Conservation (phyloP, 2,888 invertebrate species). For the Mactromeris polynyma region DNA sequence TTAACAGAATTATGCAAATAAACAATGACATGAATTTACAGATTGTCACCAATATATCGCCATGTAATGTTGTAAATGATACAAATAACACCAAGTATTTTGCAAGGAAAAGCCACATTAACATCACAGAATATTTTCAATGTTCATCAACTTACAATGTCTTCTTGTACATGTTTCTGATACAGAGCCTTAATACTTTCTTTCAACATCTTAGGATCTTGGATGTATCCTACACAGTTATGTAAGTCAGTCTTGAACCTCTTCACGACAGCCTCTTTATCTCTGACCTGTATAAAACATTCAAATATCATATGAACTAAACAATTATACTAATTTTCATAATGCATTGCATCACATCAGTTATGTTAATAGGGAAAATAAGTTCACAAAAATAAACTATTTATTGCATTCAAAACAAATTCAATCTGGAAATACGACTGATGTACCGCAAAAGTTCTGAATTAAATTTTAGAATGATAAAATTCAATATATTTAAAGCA, state of each 20-base stretch:
- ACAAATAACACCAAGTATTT: not conserved
- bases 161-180: conserved; percentile 87
- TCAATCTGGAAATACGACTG: too few relatives aligned
- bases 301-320: not conserved
- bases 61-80: not conserved
- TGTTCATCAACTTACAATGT: conserved; percentile 85
- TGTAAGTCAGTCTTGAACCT: conserved; percentile 94
- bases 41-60: not conserved
- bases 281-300: conserved; percentile 81
- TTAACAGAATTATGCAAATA: not conserved
- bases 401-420: not conserved
- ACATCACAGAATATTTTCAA: not conserved
- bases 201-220: conserved; percentile 91
- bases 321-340: not conserved
- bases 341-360: not conserved
- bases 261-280: conserved; percentile 89
- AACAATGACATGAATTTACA: not conserved
- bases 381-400: too few relatives aligned
- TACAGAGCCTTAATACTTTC: conserved; percentile 88
- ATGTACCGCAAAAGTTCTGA: not conserved
- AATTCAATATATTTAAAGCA: not conserved
- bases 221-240: conserved; percentile 92
- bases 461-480: not conserved
- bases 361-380: not conserved
- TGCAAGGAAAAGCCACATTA: not conserved